Evolutionary conservation across 2,113 vertebrate genomes (phyloP).

Genomic region (Ascaphus truei): DNA sequence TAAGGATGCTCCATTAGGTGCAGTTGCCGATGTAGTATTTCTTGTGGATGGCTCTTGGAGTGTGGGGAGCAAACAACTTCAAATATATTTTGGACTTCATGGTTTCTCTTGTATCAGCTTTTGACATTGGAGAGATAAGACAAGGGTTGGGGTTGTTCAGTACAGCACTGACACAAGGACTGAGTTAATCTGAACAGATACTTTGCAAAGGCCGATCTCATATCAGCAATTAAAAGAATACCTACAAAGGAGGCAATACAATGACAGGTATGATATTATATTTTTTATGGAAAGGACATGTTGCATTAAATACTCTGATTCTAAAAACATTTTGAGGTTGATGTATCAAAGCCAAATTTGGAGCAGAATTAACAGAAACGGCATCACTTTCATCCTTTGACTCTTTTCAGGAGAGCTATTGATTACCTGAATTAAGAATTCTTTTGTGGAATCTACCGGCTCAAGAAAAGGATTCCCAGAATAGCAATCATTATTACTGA

Average conservation of each 20-base stretch:
- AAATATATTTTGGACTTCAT: conserved; percentile 80
- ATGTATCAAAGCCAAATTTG: too few species aligned
- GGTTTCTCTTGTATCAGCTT: conserved; percentile 76
- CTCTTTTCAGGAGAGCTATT: conserved; percentile 85
- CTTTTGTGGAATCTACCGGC: conserved; percentile 76
- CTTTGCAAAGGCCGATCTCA: conserved; percentile 68
- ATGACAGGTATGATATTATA: conserved; percentile 88
- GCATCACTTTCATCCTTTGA: too few species aligned
- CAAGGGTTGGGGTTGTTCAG: conserved; percentile 87
- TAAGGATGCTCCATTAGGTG: conserved; percentile 80
- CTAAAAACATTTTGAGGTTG: too few species aligned
- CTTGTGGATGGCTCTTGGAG: conserved; percentile 91
- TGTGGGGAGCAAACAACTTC: conserved; percentile 83
- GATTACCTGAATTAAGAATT: conserved; percentile 73
- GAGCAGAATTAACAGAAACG: too few species aligned
- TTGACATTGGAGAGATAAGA: conserved; percentile 85
- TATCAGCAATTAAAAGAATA: conserved; percentile 79
- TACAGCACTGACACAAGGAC: conserved; percentile 78
- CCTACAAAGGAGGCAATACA: conserved; percentile 85
- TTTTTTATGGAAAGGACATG: too few species aligned
- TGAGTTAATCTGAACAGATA: conserved; percentile 80
- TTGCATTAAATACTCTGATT: too few species aligned
- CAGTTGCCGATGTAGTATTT: conserved; percentile 82
- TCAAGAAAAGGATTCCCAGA: conserved; percentile 85
- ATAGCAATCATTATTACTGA: conserved; percentile 89